Percentiles rank a stretch among this genome's conserved stretches.
Evolutionary conservation across 2,888 invertebrate genomes (phyloP).

Genomic region (Notodonta dromedarius): DNA sequence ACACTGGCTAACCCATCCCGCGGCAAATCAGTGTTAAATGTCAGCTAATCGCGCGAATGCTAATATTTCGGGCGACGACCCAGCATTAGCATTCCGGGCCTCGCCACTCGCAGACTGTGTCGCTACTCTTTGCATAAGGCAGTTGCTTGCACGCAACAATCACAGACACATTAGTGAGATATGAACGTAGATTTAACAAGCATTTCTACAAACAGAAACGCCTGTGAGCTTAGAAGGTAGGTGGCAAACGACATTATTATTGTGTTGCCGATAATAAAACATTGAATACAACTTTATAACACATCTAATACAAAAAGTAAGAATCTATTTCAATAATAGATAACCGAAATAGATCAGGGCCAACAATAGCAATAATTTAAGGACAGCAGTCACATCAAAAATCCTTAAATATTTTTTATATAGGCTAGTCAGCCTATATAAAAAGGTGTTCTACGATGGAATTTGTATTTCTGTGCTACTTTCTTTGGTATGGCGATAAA

Average conservation of each 20-base stretch:
- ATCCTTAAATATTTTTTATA: too few relatives aligned
- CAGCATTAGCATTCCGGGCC: constrained; percentile 11
- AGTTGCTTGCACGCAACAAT: not conserved
- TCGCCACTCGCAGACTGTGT: not conserved
- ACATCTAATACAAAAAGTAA: too few relatives aligned
- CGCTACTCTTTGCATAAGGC: not conserved
- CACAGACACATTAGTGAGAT: not conserved
- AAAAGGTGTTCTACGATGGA: too few relatives aligned
- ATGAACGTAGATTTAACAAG: not conserved
- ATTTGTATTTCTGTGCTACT: not conserved
- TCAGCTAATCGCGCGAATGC: constrained; percentile 22
- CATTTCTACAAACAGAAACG: not conserved
- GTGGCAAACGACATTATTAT: too few relatives aligned
- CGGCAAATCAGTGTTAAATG: constrained; percentile 17
- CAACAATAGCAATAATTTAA: too few relatives aligned
- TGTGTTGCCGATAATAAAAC: too few relatives aligned
- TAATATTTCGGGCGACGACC: constrained; percentile 11
- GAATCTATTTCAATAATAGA: too few relatives aligned
- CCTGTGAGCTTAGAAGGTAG: not conserved
- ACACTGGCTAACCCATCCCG: not conserved
- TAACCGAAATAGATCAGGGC: too few relatives aligned
- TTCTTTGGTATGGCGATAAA: not conserved
- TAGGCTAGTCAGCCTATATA: too few relatives aligned
- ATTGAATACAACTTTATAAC: too few relatives aligned
- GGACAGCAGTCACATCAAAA: too few relatives aligned